Evolutionary conservation across 2,797 vertebrate genomes (phyloP), one percentile per base, ranked within the genome.

Genomic region (Rhabdomys pumilio): DNA sequence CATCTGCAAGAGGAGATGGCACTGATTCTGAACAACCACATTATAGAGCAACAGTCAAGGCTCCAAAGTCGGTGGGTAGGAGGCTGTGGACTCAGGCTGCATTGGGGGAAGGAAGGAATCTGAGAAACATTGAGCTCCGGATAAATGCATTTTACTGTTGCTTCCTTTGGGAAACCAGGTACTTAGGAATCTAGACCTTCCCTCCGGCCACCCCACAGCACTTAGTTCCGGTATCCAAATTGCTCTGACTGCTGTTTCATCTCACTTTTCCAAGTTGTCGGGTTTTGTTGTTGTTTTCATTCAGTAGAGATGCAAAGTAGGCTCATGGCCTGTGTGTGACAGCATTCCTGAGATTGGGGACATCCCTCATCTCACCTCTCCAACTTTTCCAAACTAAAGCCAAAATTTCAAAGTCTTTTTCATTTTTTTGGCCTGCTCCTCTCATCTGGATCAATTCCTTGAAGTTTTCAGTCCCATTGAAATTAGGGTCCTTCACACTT

Each of bases 1-100:
- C 95, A 3, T 2, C 90, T 98, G 34, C 98, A 98, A 75, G 98
- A 98, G 96, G 95, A 97, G 57, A 95, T 95, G 41, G 98, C 98
- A 0, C 85, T 98, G 94, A 98, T 98, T 0, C 97, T 98, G n/a
- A 96, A 98, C 89, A 98, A 95, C 93, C 98, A 98, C 96, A 98
- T 97, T 9, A 97, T 98, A 47, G 96, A 96, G 80, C 95, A 17
- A 65, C 98, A 98, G 47, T 96, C 96, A 0, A 72, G 88, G 38
- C 90, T 97, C 0, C 94, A 96, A 90, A 95, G 97, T 89, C 95
- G 98, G 98, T 98, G 96, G 41, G 73, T 41, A 57, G 87, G 22
- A 85, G 26, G 13, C 22, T n/a, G 63, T 22, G 80, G 19, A 26
- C 34, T 6, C 2, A 5, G 55, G 31, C 24, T 4, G 2, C 6